phyloP scores from a whole-genome alignment of 2,888 invertebrate species.

The Dione juno region DNA sequence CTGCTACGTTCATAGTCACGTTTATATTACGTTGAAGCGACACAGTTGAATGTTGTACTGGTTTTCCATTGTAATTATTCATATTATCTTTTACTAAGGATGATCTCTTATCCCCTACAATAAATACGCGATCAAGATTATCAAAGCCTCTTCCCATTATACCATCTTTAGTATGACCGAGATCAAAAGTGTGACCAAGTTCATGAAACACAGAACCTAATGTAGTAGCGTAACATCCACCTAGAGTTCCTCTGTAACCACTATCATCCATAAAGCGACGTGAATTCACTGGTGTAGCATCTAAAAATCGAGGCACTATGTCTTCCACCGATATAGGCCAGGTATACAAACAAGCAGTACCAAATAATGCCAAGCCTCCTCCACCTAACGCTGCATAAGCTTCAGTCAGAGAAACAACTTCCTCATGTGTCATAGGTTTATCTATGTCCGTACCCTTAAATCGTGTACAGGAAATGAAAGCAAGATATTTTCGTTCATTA shows the following conservation, averaged over 20 bases:
- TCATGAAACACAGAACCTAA: constrained; percentile 96
- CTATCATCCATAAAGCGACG: constrained; percentile 94
- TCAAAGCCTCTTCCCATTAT: constrained; percentile 97
- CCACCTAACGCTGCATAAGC: constrained; percentile 96
- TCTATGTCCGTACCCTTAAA: constrained; percentile 86
- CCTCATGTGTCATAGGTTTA: constrained; percentile 86
- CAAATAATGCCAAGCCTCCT: constrained; percentile 95
- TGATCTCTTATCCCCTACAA: constrained; percentile 82
- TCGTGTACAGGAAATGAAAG: constrained; percentile 93
- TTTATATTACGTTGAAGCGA: constrained; percentile 84
- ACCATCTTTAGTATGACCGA: constrained; percentile 95
- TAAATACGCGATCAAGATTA: constrained; percentile 90
- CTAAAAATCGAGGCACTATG: constrained; percentile 82
- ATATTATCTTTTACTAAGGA: constrained; percentile 77
- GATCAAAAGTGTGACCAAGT: constrained; percentile 96
- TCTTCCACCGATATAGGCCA: constrained; percentile 91
- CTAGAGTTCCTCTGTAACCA: constrained; percentile 93
- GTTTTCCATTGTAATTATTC: constrained; percentile 83
- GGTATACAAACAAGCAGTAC: constrained; percentile 94
- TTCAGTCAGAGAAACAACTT: constrained; percentile 87
- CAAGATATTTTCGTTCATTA: constrained; percentile 92
- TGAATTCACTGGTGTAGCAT: constrained; percentile 86
- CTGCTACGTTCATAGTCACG: constrained; percentile 85
- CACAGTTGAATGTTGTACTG: constrained; percentile 85
- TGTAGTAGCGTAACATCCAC: constrained; percentile 95